phyloP scores from a whole-genome alignment of 2,797 vertebrate genomes.

The Periophthalmus magnuspinnatus region DNA sequence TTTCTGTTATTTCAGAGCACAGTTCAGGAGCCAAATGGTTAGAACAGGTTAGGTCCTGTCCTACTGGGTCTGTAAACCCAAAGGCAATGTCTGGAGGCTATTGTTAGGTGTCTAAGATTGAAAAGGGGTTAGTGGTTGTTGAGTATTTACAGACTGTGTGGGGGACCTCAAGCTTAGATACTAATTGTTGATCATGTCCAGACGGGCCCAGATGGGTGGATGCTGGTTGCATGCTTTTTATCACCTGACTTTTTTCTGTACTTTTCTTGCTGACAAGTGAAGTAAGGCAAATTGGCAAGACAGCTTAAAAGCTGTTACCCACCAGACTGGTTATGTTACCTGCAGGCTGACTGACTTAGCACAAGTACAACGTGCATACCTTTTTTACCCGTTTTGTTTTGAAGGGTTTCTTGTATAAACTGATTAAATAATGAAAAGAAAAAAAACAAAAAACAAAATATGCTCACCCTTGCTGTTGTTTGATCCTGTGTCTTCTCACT shows the following conservation, averaged over 20 bases:
- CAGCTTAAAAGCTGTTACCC: conserved; percentile 65
- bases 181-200: conserved; percentile 67
- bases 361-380: conserved; percentile 21
- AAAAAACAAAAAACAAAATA: conserved; percentile 6
- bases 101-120: conserved; percentile 51
- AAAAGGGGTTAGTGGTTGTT: conserved; percentile 32
- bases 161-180: conserved; percentile 41
- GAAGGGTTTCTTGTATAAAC: neutral
- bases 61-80: conserved; percentile 40
- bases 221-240: conserved; percentile 41
- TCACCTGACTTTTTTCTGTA: conserved; percentile 30
- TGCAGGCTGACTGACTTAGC: conserved; percentile 43
- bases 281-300: conserved; percentile 44
- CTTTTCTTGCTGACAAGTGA: conserved; percentile 44
- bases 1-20: conserved; percentile 23
- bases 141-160: conserved; percentile 33
- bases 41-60: conserved; percentile 70
- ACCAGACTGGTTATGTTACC: conserved; percentile 71
- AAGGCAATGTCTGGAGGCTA: conserved; percentile 44
- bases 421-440: neutral
- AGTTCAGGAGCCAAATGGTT: conserved; percentile 37
- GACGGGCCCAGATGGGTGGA: conserved; percentile 62
- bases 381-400: neutral
- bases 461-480: conserved; percentile 75
- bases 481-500: conserved; percentile 63